These are phyloP conservation scores for Melipona bicolor DNA, from an alignment of 2,888 invertebrate species.

Conservation along the genomic window DNA sequence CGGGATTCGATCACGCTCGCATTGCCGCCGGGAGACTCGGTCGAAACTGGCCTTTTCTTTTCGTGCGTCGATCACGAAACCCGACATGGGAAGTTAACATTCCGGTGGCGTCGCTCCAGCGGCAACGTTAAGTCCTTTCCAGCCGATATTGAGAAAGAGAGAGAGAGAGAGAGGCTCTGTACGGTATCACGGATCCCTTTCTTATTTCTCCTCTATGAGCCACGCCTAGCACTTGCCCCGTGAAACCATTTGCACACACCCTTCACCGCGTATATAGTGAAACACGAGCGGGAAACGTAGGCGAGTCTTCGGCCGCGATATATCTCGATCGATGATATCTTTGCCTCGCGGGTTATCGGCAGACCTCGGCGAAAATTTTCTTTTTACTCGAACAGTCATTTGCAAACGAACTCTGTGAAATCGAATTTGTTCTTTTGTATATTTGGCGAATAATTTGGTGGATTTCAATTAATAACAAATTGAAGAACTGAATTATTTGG, in stretches of 20 bases:
- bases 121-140: constrained; percentile 71
- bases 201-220: constrained; percentile 79
- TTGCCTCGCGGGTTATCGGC: constrained; percentile 24
- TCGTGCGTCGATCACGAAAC: constrained; percentile 46
- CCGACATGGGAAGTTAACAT: constrained; percentile 80
- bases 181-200: constrained; percentile 76
- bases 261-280: constrained; percentile 71
- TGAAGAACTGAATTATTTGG: no score
- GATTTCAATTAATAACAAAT: no score
- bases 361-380: no score
- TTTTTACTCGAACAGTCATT: no score
- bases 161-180: constrained; percentile 24
- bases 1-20: constrained; percentile 66
- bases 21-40: constrained; percentile 42
- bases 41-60: constrained; percentile 54
- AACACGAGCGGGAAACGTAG: constrained; percentile 47
- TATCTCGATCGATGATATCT: constrained; percentile 57
- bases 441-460: no score
- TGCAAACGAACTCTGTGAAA: no score
- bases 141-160: constrained; percentile 55
- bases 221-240: constrained; percentile 80
- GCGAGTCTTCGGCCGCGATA: constrained; percentile 56
- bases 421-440: no score
- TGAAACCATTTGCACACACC: constrained; percentile 72
- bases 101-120: constrained; percentile 75